A percentile compares a stretch with the other conserved stretches of the same genome.
phyloP scores from a whole-genome alignment of 2,797 vertebrate genomes.

The Neostethus bicornis region DNA sequence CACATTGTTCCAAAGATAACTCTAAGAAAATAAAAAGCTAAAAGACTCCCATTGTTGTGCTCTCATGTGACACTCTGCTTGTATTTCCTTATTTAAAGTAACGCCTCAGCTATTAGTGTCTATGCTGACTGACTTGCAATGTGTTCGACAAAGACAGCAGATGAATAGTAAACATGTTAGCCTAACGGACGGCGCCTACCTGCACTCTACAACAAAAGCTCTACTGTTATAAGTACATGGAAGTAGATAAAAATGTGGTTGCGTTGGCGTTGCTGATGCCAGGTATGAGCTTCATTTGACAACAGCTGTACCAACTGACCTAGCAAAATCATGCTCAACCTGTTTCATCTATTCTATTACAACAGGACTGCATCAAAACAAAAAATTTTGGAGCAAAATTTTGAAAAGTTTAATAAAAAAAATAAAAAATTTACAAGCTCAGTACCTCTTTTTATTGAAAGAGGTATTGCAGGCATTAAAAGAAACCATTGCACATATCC shows the following conservation, averaged over 20 bases:
- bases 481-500: not conserved
- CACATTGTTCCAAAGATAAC: slow-evolving; percentile 47
- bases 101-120: slow-evolving; percentile 46
- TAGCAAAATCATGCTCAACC: slow-evolving; percentile 71
- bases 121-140: slow-evolving; percentile 50
- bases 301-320: slow-evolving; percentile 66
- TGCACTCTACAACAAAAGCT: slow-evolving; percentile 61
- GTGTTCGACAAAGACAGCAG: slow-evolving; percentile 49
- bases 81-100: slow-evolving; percentile 65
- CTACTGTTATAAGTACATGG: slow-evolving; percentile 64
- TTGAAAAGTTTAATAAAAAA: not conserved
- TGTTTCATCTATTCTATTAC: slow-evolving; percentile 57
- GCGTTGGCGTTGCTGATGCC: slow-evolving; percentile 54
- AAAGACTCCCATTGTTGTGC: slow-evolving; percentile 66
- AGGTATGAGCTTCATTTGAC: slow-evolving; percentile 72
- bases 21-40: slow-evolving; percentile 38
- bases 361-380: slow-evolving; percentile 31
- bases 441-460: not conserved
- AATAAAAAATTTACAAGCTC: too few relatives aligned
- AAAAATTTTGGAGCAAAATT: not conserved
- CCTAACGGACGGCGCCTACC: slow-evolving; percentile 42
- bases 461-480: not conserved
- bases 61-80: slow-evolving; percentile 41
- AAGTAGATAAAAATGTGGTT: slow-evolving; percentile 61
- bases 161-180: slow-evolving; percentile 51